Evolutionary conservation across 2,888 invertebrate genomes (phyloP).

Genomic region (Neoitamus cyanurus): DNA sequence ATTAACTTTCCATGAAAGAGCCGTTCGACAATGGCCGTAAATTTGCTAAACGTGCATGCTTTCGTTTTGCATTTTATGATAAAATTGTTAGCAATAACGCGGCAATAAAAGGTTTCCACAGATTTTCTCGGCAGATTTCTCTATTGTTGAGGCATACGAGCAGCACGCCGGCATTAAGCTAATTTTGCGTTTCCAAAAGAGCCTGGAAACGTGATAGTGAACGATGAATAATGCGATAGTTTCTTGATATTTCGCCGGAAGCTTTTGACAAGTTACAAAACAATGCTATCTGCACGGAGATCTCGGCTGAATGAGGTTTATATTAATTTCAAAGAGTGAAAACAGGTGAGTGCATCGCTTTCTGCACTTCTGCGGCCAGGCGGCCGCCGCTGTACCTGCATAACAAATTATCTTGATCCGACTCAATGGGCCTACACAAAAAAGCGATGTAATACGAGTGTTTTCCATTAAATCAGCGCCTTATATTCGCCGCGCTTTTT

Average conservation of each 20-base stretch:
- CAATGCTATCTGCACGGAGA: conserved; percentile 29
- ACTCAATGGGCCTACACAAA: conserved; percentile 36
- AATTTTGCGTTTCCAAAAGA: conserved; percentile 26
- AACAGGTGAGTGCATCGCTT: conserved; percentile 41
- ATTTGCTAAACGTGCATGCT: conserved; percentile 12
- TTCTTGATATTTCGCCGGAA: conserved; percentile 44
- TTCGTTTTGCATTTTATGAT: conserved; percentile 35
- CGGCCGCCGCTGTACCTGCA: conserved; percentile 8
- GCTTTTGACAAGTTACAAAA: conserved; percentile 45
- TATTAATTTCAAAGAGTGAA: conserved; percentile 40
- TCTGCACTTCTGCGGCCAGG: not conserved
- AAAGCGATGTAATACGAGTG: conserved; percentile 24
- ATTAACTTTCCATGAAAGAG: conserved; percentile 23
- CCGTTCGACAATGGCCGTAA: conserved; percentile 18
- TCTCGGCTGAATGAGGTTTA: conserved; percentile 31
- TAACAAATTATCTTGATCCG: conserved; percentile 37
- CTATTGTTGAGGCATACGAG: conserved; percentile 15
- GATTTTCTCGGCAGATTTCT: conserved; percentile 38
- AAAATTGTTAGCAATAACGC: conserved; percentile 34
- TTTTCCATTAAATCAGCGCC: conserved; percentile 36
- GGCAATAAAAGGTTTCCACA: conserved; percentile 29
- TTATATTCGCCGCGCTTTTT: conserved; percentile 20
- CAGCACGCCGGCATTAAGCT: not conserved
- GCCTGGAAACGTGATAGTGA: conserved; percentile 31
- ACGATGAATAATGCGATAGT: conserved; percentile 35